Percentiles rank a stretch among this genome's conserved stretches.
phyloP scores from a whole-genome alignment of 1,140 invertebrate species.

The Drosophila murphyi region DNA sequence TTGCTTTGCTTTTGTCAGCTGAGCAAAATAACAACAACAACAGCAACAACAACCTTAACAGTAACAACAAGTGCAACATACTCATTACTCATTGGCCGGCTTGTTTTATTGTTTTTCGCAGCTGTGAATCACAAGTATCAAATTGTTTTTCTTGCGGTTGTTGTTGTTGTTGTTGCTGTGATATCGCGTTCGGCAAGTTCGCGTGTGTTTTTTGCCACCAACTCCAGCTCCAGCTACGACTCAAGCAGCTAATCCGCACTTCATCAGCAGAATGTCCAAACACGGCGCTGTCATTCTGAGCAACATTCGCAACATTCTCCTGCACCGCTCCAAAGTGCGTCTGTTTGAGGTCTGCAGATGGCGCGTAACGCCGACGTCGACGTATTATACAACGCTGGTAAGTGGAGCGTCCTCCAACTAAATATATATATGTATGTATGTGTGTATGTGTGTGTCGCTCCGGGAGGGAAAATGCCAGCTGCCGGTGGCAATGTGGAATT shows the following conservation, averaged over 20 bases:
- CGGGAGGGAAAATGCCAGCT: slow-evolving; percentile 57
- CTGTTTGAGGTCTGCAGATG: slow-evolving; percentile 43
- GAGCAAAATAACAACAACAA: slow-evolving; percentile 5
- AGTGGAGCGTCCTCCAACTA: slow-evolving; percentile 48
- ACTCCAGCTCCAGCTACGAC: slow-evolving; percentile 1
- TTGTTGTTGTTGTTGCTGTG: slow-evolving; percentile 22
- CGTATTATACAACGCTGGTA: slow-evolving; percentile 63
- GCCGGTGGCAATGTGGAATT: slow-evolving; percentile 43
- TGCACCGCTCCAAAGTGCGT: slow-evolving; percentile 53
- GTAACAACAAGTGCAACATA: background rate
- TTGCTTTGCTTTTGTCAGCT: background rate
- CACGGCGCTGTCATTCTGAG: slow-evolving; percentile 64
- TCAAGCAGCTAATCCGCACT: background rate
- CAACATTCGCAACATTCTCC: slow-evolving; percentile 60
- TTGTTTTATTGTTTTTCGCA: background rate
- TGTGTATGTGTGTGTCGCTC: slow-evolving; percentile 41
- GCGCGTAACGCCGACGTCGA: slow-evolving; percentile 59
- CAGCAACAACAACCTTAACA: slow-evolving; percentile 5
- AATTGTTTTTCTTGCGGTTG: slow-evolving; percentile 5
- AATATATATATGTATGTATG: slow-evolving; percentile 1
- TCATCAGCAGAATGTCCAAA: slow-evolving; percentile 60
- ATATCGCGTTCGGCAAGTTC: slow-evolving; percentile 35
- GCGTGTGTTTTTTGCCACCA: slow-evolving; percentile 1
- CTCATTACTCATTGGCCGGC: slow-evolving; percentile 24
- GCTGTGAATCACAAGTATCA: slow-evolving; percentile 34